Evolutionary conservation across 1,140 invertebrate species (phyloP), one percentile per base, ranked within the genome.

Genomic region (Halyomorpha halys): DNA sequence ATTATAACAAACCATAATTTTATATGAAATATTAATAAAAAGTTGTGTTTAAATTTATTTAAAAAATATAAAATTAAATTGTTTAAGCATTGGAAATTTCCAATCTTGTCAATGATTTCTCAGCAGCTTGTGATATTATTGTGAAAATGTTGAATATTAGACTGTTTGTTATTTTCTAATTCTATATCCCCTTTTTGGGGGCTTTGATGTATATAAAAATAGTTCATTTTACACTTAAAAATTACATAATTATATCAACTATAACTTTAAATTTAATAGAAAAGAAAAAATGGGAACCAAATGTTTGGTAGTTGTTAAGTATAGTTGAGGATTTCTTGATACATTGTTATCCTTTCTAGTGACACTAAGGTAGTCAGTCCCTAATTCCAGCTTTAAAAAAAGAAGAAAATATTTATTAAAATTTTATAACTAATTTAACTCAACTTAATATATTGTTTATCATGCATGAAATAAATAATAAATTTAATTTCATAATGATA

Each of bases 131-230:
- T 23, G 53, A 23, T 60, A 34, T 8, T 27, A 59, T 25, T 27
- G 30, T 59, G 23, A 19, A 27, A 39, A n/a, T 60, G 27, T 60
- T 60, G 27, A 18, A 59, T 59, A 25, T 59, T 25, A 39, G 59
- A 60, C 18, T 34, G 11, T 34, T 30, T 60, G 21, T 39, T 60
- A 34, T 60, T 34, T 60, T 60, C 59, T 60, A 49, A 49, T 49
- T 11, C 47, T 49, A 49, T 49, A 19, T 18, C 47, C 47, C 47
- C 47, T 49, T 19, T 49, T 49, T 49, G 6, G 47, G 47, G 47
- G 47, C 21, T 49, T 49, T 18, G 21, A 18, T 49, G 47, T 49
- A 49, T 8, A 49, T 49, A 49, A 49, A 49, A 21, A 49, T 19
- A 19, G 21, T 18, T 21, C 21, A 8, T 18, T 18, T 49, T 49